Evolutionary conservation across 2,888 invertebrate species (phyloP).

Genomic region (Myopa testacea): DNA sequence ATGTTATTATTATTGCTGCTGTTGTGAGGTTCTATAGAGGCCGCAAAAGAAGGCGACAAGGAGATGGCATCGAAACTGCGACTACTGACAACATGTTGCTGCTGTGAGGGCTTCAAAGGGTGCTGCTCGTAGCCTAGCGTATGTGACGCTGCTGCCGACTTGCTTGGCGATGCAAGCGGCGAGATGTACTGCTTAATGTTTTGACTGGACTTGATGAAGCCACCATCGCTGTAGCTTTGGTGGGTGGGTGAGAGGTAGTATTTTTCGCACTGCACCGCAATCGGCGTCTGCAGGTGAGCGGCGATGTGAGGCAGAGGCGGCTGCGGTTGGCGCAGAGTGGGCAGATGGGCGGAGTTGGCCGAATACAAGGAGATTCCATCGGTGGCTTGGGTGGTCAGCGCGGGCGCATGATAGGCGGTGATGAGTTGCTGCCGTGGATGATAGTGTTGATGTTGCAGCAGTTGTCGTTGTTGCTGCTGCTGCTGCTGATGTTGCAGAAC

Average conservation of each 20-base stretch:
- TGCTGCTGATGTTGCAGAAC: conserved; percentile 46
- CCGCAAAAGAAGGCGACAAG: conserved; percentile 59
- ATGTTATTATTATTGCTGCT: not conserved
- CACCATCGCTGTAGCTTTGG: conserved; percentile 63
- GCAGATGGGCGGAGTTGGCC: conserved; percentile 62
- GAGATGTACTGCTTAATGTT: conserved; percentile 66
- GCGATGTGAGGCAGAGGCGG: conserved; percentile 56
- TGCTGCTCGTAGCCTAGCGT: conserved; percentile 30
- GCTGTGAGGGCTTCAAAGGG: conserved; percentile 46
- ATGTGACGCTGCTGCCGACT: not conserved
- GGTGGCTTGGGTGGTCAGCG: conserved; percentile 28
- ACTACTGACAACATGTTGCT: conserved; percentile 22
- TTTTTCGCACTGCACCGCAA: conserved; percentile 65
- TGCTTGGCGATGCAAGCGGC: conserved; percentile 59
- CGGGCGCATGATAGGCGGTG: conserved; percentile 30
- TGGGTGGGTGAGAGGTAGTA: conserved; percentile 66
- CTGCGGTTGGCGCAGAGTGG: conserved; percentile 60
- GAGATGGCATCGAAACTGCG: conserved; percentile 58
- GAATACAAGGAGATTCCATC: conserved; percentile 61
- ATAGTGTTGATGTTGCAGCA: conserved; percentile 43
- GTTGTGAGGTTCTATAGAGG: conserved; percentile 55
- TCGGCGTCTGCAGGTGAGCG: conserved; percentile 48
- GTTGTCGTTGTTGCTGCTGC: conserved; percentile 47
- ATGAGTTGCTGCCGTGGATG: conserved; percentile 45
- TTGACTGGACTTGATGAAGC: conserved; percentile 66